A percentile compares a stretch with the other conserved stretches of the same genome.
Evolutionary conservation across 2,888 invertebrate species (phyloP).

Genomic region (Melinaea marsaeus): DNA sequence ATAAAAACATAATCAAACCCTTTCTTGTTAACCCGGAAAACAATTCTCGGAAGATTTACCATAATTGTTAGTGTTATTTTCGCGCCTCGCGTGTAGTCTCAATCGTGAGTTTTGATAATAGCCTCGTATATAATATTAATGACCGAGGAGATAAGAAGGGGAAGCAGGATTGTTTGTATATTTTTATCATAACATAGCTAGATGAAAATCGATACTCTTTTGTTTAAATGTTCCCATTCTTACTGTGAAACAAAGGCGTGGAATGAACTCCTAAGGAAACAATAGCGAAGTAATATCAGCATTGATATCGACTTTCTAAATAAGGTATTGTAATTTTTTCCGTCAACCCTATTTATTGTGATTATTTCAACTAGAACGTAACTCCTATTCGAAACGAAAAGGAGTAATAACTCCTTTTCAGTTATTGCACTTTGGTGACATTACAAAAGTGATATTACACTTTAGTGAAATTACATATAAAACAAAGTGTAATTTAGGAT

Average conservation of each 20-base stretch:
- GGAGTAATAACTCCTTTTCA: background rate
- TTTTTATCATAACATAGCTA: constrained; percentile 24
- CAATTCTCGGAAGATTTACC: constrained; percentile 24
- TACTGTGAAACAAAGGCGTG: constrained; percentile 32
- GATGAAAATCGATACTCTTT: constrained; percentile 33
- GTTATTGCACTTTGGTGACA: too few species aligned
- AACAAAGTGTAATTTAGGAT: too few species aligned
- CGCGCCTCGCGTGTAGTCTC: constrained; percentile 24
- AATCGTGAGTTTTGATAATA: constrained; percentile 33
- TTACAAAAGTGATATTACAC: too few species aligned
- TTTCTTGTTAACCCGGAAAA: constrained; percentile 9
- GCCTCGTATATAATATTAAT: constrained; percentile 34
- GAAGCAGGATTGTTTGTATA: constrained; percentile 26
- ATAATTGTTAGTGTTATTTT: constrained; percentile 32
- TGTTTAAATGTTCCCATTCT: constrained; percentile 28
- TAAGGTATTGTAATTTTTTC: constrained; percentile 26
- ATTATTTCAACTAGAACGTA: constrained; percentile 2
- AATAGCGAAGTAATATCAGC: constrained; percentile 25
- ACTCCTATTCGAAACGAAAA: background rate
- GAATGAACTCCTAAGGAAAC: constrained; percentile 30
- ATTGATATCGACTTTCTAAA: constrained; percentile 25
- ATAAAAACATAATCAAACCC: constrained; percentile 10
- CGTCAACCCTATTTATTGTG: constrained; percentile 16
- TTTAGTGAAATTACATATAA: too few species aligned
- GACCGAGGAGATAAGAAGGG: constrained; percentile 27